Base-by-base conservation (phyloP, 2,113 vertebrate genomes). In the Vicugna pacos region DNA sequence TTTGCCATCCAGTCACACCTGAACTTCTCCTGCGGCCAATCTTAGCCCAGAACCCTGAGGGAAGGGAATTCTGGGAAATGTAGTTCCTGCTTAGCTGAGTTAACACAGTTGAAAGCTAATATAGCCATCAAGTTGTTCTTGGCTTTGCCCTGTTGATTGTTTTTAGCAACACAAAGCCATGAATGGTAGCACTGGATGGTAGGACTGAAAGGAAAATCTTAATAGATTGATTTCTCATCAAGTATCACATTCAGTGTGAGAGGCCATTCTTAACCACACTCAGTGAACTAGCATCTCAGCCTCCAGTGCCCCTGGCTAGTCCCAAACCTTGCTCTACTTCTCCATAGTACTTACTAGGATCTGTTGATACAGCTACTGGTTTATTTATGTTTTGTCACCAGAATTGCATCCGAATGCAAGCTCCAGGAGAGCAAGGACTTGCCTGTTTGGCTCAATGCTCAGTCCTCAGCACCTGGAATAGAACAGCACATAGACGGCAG, bases 191-290 rank as follows among this genome's bases (percentile, higher is more conserved):
- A 83, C 24, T 62, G 15, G n/a, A 72, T 62, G 42, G 48, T 30
- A 70, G 58, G 35, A 46, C n/a, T 90, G 76, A 75, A 89, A 91
- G 76, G 54, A 76, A 87, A 93, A 54, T 70, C 24, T 83, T 56
- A 83, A 19, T 17, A 58, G 95, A 42, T 11, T 35, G 48, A 60
- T 26, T 89, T 89, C 26, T 85, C 4, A 42, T 89, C 28, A 76
- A 77, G n/a, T 24, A 4, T 69, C 38, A n/a, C 13, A 35, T 32
- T 62, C 54, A 72, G 11, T 42, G 4, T 52, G 54, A 93, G 26
- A 32, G 3, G 1, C 15, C 26, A 38, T 46, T 70, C 67, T 79
- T 84, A 16, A 42, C 16, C 14, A 8, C 1, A 15, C 4, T 90
- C 58, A 38, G 12, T 20, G 38, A 77, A 46, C 8, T 4, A 24